A percentile compares a stretch with the other conserved stretches of the same genome.
Conservation (phyloP, 2,113 vertebrate species). For the Phalacrocorax brasilianus region DNA sequence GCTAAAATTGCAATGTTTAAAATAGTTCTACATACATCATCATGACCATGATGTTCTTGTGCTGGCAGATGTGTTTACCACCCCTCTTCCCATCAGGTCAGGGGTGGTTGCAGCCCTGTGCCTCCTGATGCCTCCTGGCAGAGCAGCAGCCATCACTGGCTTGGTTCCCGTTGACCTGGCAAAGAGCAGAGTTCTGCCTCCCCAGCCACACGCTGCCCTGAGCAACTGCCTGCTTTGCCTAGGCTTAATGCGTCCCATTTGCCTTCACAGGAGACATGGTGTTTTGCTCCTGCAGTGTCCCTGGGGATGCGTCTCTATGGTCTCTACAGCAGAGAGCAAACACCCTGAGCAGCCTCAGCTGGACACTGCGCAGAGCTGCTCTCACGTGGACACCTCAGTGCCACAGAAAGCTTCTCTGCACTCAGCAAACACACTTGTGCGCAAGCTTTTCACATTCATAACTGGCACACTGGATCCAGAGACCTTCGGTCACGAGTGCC, state of each 20-base stretch:
- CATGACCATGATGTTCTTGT: neutral
- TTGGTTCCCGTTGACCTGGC: neutral
- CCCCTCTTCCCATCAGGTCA: neutral
- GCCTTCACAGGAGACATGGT: neutral
- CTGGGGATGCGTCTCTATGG: neutral
- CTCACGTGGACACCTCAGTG: accelerated
- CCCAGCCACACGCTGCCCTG: neutral
- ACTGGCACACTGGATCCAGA: neutral
- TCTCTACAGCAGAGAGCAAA: neutral
- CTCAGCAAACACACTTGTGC: neutral
- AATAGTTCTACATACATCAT: neutral
- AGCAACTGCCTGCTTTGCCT: neutral
- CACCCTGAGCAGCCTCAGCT: neutral
- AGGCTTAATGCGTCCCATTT: neutral
- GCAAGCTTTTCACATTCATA: accelerated
- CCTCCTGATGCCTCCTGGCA: accelerated
- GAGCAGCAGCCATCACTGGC: neutral
- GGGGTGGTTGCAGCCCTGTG: neutral
- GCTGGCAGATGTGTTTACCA: neutral
- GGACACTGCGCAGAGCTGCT: neutral
- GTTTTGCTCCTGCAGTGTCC: neutral
- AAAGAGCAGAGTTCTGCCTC: neutral
- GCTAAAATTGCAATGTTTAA: neutral
- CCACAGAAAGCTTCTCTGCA: neutral
- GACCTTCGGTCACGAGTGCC: accelerated